phyloP scores from a whole-genome alignment of 2,113 vertebrate species.

The Psittacus erithacus region DNA sequence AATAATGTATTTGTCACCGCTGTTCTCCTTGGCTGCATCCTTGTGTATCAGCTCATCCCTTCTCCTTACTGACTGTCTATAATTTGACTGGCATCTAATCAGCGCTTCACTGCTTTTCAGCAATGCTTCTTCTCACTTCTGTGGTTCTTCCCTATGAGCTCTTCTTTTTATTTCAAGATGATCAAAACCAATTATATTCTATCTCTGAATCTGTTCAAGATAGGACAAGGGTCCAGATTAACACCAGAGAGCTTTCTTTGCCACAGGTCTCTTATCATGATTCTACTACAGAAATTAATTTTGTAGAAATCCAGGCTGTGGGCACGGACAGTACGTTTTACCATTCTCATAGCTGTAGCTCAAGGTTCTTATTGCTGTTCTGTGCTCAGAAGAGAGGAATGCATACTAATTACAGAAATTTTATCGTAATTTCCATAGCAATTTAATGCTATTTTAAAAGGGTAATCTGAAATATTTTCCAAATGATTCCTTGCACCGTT shows the following conservation, averaged over 20 bases:
- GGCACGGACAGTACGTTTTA: neutral
- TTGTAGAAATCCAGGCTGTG: slow-evolving; percentile 11
- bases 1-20: slow-evolving; percentile 55
- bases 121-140: neutral
- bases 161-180: neutral
- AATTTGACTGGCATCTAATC: slow-evolving; percentile 31
- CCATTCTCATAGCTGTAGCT: neutral
- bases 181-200: neutral
- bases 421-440: slow-evolving; percentile 42
- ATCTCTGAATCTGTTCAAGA: neutral
- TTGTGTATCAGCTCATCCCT: neutral
- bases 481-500: neutral
- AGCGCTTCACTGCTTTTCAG: neutral
- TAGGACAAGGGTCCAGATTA: neutral
- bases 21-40: slow-evolving; percentile 50
- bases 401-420: slow-evolving; percentile 21
- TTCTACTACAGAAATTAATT: slow-evolving; percentile 35
- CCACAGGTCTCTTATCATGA: slow-evolving; percentile 12
- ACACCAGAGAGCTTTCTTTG: neutral
- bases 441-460: slow-evolving; percentile 21
- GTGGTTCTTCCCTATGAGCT: neutral
- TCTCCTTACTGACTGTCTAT: slow-evolving; percentile 20
- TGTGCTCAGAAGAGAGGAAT: slow-evolving; percentile 10
- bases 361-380: neutral
- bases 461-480: slow-evolving; percentile 38